These are phyloP conservation scores for Carassius auratus DNA, from an alignment of 2,113 vertebrate species.

Conservation along the genomic window DNA sequence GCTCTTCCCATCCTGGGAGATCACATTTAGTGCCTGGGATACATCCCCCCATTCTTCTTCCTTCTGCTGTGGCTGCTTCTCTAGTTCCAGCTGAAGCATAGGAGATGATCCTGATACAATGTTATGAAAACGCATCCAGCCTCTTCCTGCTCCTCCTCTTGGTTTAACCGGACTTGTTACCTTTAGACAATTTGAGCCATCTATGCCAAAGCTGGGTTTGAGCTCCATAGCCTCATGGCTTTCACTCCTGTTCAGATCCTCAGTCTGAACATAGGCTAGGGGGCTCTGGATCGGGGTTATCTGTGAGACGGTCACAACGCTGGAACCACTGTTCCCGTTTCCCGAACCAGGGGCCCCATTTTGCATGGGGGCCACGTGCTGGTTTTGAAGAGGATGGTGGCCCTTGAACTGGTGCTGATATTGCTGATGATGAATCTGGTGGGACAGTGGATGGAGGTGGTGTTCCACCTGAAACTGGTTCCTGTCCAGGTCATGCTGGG, in stretches of 20 bases:
- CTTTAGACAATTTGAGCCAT: conserved; percentile 77
- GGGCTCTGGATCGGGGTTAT: conserved; percentile 83
- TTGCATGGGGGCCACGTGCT: conserved; percentile 64
- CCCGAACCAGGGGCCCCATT: conserved; percentile 70
- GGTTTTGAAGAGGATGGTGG: conserved; percentile 52
- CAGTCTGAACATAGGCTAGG: conserved; percentile 76
- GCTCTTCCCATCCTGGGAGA: conserved; percentile 77
- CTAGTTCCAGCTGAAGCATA: conserved; percentile 49
- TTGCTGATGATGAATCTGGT: conserved; percentile 72
- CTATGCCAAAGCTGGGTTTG: conserved; percentile 70
- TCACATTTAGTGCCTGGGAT: conserved; percentile 79
- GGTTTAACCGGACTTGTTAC: conserved; percentile 77
- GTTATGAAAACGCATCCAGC: conserved; percentile 87
- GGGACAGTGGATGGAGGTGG: conserved; percentile 77
- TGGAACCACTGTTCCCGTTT: conserved; percentile 68
- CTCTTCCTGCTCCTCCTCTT: conserved; percentile 78
- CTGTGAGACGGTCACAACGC: conserved; percentile 83
- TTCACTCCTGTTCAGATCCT: conserved; percentile 75
- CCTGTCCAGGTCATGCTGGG: conserved; percentile 74
- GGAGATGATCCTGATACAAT: conserved; percentile 63
- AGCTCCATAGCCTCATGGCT: conserved; percentile 80
- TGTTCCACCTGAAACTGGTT: conserved; percentile 86
- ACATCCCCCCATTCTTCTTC: conserved; percentile 86
- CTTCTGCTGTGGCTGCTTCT: conserved; percentile 68
- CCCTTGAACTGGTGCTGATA: conserved; percentile 54